Percentiles rank a stretch among this genome's conserved stretches.
These are phyloP conservation scores for Peribatodes rhomboidaria DNA, from an alignment of 2,888 invertebrate species.

Conservation along the genomic window DNA sequence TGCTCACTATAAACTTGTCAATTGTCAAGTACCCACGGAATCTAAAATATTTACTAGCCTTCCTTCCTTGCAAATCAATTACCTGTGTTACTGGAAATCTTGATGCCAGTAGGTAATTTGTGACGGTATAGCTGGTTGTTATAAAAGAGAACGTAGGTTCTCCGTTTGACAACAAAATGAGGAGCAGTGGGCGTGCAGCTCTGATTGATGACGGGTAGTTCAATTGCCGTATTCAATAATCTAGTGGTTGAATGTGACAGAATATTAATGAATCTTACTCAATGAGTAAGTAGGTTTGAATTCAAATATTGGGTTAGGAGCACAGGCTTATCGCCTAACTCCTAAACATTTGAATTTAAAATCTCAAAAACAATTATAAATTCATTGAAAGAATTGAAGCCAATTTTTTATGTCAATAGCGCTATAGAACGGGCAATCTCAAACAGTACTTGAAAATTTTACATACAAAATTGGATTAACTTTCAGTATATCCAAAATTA, in stretches of 20 bases:
- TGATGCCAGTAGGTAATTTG: constrained; percentile 33
- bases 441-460: too few relatives aligned
- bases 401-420: too few relatives aligned
- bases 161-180: constrained; percentile 53
- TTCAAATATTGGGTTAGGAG: too few relatives aligned
- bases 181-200: constrained; percentile 35
- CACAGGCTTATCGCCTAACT: too few relatives aligned
- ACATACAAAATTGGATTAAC: neutral
- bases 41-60: constrained; percentile 10
- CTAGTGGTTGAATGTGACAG: constrained; percentile 12
- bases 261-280: neutral
- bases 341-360: too few relatives aligned
- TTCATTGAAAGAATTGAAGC: too few relatives aligned
- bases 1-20: too few relatives aligned
- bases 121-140: constrained; percentile 35
- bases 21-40: neutral
- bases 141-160: constrained; percentile 35
- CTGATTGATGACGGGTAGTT: constrained; percentile 60
- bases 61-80: constrained; percentile 7
- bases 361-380: too few relatives aligned
- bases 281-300: neutral
- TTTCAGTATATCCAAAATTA: neutral
- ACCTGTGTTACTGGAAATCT: constrained; percentile 13
- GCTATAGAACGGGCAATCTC: too few relatives aligned
- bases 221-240: constrained; percentile 51